Evolutionary conservation across 2,888 invertebrate species (phyloP), one percentile per base, ranked within the genome.

Genomic region (Leucozona laternaria): DNA sequence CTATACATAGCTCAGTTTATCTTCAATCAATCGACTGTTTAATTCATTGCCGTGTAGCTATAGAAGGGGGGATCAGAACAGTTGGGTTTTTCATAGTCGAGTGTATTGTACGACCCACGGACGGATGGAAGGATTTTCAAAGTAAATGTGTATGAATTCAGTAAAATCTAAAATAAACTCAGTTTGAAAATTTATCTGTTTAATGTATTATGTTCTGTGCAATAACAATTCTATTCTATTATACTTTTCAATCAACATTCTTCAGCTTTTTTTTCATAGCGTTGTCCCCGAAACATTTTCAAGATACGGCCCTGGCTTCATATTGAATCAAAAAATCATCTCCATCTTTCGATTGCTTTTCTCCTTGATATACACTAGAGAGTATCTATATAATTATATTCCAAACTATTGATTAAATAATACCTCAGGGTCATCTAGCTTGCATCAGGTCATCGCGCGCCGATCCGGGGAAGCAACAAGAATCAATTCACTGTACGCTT

Each of bases 391-490:
- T n/a, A n/a, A n/a, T n/a, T n/a, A n/a, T 48, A 31, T 48, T 66
- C 7, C 4, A 34, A 48, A 66, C 43, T 53, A 55, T 75, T 55
- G 55, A 75, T 64, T 75, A 40, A 20, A 75, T 53, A 64, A 31
- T n/a, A 31, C 68, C 37, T 68, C 68, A 68, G 53, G 68, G 68
- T 57, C 43, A 40, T 62, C 11, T n/a, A 25, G 64, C n/a, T 22
- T 13, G 31, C 15, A 37, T 68, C 68, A 53, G 80, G 60, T 75
- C 80, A 76, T 70, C 70, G n/a, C n/a, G n/a, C n/a, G n/a, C n/a
- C 17, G 13, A 48, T 64, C 48, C 60, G 15, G 68, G 37, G 53
- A 53, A 48, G 80, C 40, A 50, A 58, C 73, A 66, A 70, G 45
- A 70, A 53, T 58, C 71, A 64, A 53, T 53, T 55, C 40, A 66